Evolutionary conservation across 2,888 invertebrate genomes (phyloP).

Genomic region (Coleophora flavipennella): DNA sequence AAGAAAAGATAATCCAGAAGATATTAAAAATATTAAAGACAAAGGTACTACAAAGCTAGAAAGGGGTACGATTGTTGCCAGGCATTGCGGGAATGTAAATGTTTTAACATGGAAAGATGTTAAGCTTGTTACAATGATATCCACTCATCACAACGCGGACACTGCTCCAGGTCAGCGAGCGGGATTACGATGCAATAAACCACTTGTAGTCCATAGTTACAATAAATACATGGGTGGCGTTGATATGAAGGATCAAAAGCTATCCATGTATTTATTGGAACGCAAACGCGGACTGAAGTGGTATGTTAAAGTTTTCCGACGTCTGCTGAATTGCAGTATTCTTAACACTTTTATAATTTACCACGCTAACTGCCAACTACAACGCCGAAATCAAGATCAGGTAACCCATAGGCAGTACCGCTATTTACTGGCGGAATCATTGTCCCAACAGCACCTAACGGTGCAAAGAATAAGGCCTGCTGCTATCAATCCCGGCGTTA

Average conservation of each 20-base stretch:
- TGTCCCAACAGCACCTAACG: not conserved
- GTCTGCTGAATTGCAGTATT: constrained; percentile 7
- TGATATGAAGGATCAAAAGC: constrained; percentile 14
- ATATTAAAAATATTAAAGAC: constrained; percentile 3
- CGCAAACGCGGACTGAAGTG: constrained; percentile 13
- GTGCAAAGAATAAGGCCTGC: not conserved
- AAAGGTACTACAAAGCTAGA: no score
- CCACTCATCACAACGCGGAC: not conserved
- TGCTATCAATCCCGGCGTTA: not conserved
- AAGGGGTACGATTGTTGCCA: constrained; percentile 1
- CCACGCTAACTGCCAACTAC: no score
- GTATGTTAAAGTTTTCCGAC: constrained; percentile 14
- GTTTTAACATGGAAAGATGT: constrained; percentile 12
- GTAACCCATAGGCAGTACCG: not conserved
- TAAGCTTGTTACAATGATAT: constrained; percentile 8
- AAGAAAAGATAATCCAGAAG: not conserved
- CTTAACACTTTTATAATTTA: constrained; percentile 3
- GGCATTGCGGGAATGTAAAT: constrained; percentile 9
- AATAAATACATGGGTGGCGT: constrained; percentile 16
- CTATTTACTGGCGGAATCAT: not conserved
- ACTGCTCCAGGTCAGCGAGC: not conserved
- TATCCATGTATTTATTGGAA: constrained; percentile 13
- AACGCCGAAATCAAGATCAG: no score
- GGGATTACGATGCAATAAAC: constrained; percentile 1
- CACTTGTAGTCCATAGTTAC: constrained; percentile 5